Conservation (phyloP, 1,140 invertebrate species). For the Homarus americanus region DNA sequence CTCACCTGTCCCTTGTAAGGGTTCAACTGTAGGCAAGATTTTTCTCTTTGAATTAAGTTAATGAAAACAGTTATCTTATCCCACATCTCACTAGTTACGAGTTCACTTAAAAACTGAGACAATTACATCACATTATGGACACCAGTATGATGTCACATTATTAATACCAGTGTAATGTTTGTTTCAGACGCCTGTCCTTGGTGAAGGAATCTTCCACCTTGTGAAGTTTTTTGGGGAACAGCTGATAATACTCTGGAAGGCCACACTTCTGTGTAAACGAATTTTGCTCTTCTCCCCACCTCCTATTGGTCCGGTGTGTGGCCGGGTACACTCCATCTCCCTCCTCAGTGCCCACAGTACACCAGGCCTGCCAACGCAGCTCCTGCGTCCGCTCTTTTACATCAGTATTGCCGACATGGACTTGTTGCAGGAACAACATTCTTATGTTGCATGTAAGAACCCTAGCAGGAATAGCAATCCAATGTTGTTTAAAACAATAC, state of each 20-base stretch:
- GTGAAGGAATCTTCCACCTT: too few relatives aligned
- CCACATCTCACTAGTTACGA: too few relatives aligned
- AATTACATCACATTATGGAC: too few relatives aligned
- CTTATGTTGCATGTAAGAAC: constrained; percentile 45
- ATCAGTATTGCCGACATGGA: constrained; percentile 40
- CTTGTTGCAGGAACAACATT: constrained; percentile 30
- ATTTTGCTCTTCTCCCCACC: constrained; percentile 33
- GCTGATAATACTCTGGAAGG: constrained; percentile 18
- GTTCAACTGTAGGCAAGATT: too few relatives aligned
- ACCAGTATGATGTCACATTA: too few relatives aligned
- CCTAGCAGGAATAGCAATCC: background rate
- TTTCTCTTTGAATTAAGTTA: too few relatives aligned
- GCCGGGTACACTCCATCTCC: background rate
- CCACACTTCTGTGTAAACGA: constrained; percentile 33
- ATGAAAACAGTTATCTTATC: too few relatives aligned
- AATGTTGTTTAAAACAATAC: background rate
- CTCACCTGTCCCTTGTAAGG: too few relatives aligned
- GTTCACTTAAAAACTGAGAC: too few relatives aligned
- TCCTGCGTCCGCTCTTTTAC: constrained; percentile 35
- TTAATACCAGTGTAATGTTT: too few relatives aligned
- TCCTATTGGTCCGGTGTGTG: constrained; percentile 32
- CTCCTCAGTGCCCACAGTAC: constrained; percentile 36
- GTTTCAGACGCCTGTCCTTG: too few relatives aligned
- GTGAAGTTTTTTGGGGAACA: too few relatives aligned
- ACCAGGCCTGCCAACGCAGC: constrained; percentile 29